Evolutionary conservation across 2,888 invertebrate genomes (phyloP).

Genomic region (Hydrotaea cyrtoneurina): DNA sequence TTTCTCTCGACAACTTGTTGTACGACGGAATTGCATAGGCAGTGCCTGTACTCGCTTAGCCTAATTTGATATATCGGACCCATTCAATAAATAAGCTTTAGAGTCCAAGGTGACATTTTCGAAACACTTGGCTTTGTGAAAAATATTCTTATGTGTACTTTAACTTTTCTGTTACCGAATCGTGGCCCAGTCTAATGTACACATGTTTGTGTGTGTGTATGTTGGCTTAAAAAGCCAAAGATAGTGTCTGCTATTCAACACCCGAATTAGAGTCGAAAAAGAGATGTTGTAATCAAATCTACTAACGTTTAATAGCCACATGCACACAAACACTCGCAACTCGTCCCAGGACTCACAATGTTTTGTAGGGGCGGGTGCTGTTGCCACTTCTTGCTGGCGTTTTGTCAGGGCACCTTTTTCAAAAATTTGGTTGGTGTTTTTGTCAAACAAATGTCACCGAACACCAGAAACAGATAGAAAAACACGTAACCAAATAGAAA

Average conservation of each 20-base stretch:
- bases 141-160: too few species aligned
- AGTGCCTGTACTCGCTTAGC: too few species aligned
- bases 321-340: neutral
- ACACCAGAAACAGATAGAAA: slow-evolving; percentile 35
- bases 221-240: neutral
- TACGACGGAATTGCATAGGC: too few species aligned
- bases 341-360: neutral
- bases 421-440: slow-evolving; percentile 46
- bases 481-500: too few species aligned
- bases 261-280: slow-evolving; percentile 23
- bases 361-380: neutral
- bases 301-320: slow-evolving; percentile 38
- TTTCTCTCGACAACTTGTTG: too few species aligned
- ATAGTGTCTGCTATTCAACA: slow-evolving; percentile 37
- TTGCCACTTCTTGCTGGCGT: neutral
- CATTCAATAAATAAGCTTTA: too few species aligned
- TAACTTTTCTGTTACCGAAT: too few species aligned
- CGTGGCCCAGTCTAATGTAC: too few species aligned
- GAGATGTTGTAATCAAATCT: slow-evolving; percentile 42
- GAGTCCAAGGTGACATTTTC: too few species aligned
- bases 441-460: slow-evolving; percentile 61
- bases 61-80: too few species aligned
- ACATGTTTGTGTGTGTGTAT: neutral
- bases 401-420: slow-evolving; percentile 42
- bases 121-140: too few species aligned